Percentiles rank a stretch among this genome's conserved stretches.
These are phyloP conservation scores for Catocala sponsa DNA, from an alignment of 2,888 invertebrate genomes.

Conservation along the genomic window DNA sequence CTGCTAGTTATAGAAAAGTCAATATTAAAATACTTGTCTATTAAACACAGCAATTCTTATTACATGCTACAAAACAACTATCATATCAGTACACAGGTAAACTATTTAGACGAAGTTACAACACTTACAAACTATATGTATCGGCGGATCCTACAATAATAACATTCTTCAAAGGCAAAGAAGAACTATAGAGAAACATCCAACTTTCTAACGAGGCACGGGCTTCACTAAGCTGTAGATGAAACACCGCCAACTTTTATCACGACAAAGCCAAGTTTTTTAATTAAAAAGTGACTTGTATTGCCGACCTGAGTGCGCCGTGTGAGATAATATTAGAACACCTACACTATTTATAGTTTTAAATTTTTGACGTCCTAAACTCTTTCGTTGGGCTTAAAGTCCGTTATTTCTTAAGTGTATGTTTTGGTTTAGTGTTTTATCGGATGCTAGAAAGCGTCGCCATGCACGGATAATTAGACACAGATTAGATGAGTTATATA, in stretches of 20 bases:
- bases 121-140: conserved; percentile 64
- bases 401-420: not conserved
- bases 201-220: conserved; percentile 77
- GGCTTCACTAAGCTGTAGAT: conserved; percentile 62
- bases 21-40: too few species aligned
- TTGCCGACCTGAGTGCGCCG: conserved; percentile 33
- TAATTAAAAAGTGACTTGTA: conserved; percentile 75
- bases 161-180: conserved; percentile 72
- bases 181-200: conserved; percentile 66
- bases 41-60: not conserved
- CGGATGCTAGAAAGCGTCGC: too few species aligned
- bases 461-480: too few species aligned
- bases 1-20: too few species aligned
- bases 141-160: conserved; percentile 64
- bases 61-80: not conserved
- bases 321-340: conserved; percentile 25
- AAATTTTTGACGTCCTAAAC: conserved; percentile 10
- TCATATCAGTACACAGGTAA: conserved; percentile 7
- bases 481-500: too few species aligned
- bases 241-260: conserved; percentile 59
- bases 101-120: conserved; percentile 50
- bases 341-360: conserved; percentile 12
- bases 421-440: too few species aligned
- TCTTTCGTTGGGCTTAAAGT: not conserved
- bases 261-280: conserved; percentile 73